Conservation (phyloP, 2,888 invertebrate species). For the Eugnorisma glareosa region DNA sequence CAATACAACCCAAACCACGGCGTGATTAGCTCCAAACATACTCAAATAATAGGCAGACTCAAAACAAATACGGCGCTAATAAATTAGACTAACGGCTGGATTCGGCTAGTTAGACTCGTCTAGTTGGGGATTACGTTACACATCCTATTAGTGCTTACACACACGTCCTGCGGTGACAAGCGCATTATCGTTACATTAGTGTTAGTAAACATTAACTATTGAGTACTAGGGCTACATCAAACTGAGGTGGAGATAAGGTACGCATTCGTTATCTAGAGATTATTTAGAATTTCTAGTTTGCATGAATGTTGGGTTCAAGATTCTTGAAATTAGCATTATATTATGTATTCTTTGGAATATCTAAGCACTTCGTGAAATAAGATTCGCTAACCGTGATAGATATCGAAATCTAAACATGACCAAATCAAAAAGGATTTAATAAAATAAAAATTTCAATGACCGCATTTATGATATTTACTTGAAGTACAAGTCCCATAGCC, state of each 20-base stretch:
- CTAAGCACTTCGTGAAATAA: too few relatives aligned
- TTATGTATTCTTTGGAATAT: background rate
- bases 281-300: background rate
- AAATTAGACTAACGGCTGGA: slow-evolving; percentile 45
- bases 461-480: too few relatives aligned
- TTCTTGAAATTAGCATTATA: too few relatives aligned
- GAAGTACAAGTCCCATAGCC: too few relatives aligned
- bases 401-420: too few relatives aligned
- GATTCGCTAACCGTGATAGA: too few relatives aligned
- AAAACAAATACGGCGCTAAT: slow-evolving; percentile 51
- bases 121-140: slow-evolving; percentile 25
- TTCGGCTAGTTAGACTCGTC: background rate
- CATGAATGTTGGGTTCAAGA: background rate
- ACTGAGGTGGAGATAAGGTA: background rate
- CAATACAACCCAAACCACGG: slow-evolving; percentile 17
- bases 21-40: slow-evolving; percentile 36
- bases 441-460: too few relatives aligned
- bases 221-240: background rate
- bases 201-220: background rate
- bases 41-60: slow-evolving; percentile 3
- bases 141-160: slow-evolving; percentile 5
- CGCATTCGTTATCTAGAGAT: background rate
- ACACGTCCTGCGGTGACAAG: slow-evolving; percentile 29
- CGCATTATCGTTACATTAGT: slow-evolving; percentile 23
- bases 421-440: too few relatives aligned